These are phyloP conservation scores for Phyllostomus discolor DNA, from an alignment of 2,113 vertebrate species.

Conservation along the genomic window DNA sequence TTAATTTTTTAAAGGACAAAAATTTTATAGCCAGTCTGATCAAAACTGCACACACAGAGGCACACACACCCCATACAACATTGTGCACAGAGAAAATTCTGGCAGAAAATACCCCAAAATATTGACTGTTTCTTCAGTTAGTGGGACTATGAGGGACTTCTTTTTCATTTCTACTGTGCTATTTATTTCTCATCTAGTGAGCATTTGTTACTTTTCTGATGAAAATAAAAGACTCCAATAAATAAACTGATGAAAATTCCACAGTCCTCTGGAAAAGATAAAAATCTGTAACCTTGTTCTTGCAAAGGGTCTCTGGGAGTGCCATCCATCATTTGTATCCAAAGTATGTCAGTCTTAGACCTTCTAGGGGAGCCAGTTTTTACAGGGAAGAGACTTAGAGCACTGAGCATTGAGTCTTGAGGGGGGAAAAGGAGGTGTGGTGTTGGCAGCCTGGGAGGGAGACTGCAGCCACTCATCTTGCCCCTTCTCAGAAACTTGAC, in stretches of 20 bases:
- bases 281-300: neutral
- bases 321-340: neutral
- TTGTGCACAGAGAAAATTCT: neutral
- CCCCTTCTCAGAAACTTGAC: neutral
- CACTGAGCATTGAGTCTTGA: neutral
- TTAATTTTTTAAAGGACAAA: neutral
- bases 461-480: no score
- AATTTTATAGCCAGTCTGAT: neutral
- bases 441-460: neutral
- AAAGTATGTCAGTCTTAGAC: neutral
- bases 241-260: neutral
- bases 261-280: neutral
- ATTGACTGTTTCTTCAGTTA: neutral
- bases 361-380: neutral
- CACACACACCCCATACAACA: neutral
- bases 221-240: conserved; percentile 28
- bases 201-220: neutral
- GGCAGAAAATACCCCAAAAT: neutral
- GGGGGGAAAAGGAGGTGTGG: rapidly evolving
- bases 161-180: neutral
- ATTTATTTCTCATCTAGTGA: neutral
- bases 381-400: neutral
- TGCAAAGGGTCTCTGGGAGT: neutral
- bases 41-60: neutral
- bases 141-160: neutral